Evolutionary conservation across 2,888 invertebrate genomes (phyloP).

Genomic region (Nemoura dubitans): DNA sequence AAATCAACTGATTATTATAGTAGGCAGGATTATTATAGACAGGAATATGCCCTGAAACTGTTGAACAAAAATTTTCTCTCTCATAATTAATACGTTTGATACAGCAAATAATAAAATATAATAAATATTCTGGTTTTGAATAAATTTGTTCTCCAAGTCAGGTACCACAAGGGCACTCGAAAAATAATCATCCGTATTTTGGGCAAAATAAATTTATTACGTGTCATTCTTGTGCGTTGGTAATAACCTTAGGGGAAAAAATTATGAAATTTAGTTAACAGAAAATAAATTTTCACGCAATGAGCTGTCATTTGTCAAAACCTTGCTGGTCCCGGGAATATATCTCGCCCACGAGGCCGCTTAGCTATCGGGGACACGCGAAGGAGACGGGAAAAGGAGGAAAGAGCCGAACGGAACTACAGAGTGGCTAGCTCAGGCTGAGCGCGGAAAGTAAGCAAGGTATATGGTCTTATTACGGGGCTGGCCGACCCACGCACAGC

Average conservation of each 20-base stretch:
- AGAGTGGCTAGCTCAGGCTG: background rate
- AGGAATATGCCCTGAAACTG: background rate
- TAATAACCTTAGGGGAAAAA: background rate
- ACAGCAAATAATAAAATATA: background rate
- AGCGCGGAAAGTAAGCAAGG: background rate
- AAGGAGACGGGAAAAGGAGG: background rate
- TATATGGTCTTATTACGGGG: background rate
- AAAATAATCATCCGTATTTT: background rate
- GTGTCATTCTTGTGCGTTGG: background rate
- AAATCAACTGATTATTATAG: no score
- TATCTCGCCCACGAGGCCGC: background rate
- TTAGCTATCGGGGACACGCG: background rate
- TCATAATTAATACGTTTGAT: background rate
- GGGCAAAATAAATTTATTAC: background rate
- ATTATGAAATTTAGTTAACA: constrained; percentile 5
- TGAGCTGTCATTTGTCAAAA: background rate
- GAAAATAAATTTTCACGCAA: background rate
- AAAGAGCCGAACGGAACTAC: background rate
- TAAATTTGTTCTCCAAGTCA: background rate
- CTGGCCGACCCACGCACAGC: no score
- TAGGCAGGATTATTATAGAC: no score
- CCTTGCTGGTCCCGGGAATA: background rate
- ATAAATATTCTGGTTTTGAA: background rate
- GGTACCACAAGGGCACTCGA: background rate
- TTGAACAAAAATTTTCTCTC: background rate